Evolutionary conservation across 2,113 vertebrate species (phyloP), one percentile per base, ranked within the genome.

Genomic region (Vulpes vulpes): DNA sequence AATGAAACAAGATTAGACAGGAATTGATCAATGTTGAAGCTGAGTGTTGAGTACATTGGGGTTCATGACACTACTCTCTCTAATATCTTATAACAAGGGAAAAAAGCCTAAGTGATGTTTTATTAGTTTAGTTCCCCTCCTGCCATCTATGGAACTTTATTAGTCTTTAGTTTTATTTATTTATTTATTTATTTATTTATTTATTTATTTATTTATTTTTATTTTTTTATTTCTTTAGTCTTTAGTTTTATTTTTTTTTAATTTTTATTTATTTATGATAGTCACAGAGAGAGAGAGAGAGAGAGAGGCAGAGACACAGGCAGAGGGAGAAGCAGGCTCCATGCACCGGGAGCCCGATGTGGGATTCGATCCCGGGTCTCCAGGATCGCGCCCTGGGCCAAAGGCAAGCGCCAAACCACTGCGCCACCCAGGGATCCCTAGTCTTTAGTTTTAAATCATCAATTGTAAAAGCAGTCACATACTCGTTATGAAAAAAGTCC

Each of bases 211-310:
- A 64, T 81, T 84, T 51, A 32, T 81, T 97, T 35, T n/a, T n/a
- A n/a, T 2, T 35, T 35, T 35, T 64, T 64, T 64, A 64, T 81
- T 84, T 51, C 25, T 81, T 97, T 89, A 32, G 38, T 64, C 65
- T 94, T 93, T 93, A 89, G 49, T 91, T 93, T 84, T 43, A 76
- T n/a, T n/a, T n/a, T n/a, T n/a, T n/a, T n/a, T n/a, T n/a, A n/a
- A n/a, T n/a, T n/a, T n/a, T n/a, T n/a, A n/a, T n/a, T n/a, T n/a
- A n/a, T n/a, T n/a, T n/a, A n/a, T n/a, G n/a, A n/a, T n/a, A n/a
- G n/a, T n/a, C n/a, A n/a, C n/a, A n/a, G n/a, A n/a, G n/a, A n/a
- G n/a, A n/a, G n/a, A n/a, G n/a, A n/a, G n/a, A n/a, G n/a, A n/a
- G n/a, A n/a, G n/a, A n/a, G n/a, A n/a, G n/a, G n/a, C n/a, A n/a